Evolutionary conservation across 2,888 invertebrate genomes (phyloP), one percentile per base, ranked within the genome.

Genomic region (Phyllotreta striolata): DNA sequence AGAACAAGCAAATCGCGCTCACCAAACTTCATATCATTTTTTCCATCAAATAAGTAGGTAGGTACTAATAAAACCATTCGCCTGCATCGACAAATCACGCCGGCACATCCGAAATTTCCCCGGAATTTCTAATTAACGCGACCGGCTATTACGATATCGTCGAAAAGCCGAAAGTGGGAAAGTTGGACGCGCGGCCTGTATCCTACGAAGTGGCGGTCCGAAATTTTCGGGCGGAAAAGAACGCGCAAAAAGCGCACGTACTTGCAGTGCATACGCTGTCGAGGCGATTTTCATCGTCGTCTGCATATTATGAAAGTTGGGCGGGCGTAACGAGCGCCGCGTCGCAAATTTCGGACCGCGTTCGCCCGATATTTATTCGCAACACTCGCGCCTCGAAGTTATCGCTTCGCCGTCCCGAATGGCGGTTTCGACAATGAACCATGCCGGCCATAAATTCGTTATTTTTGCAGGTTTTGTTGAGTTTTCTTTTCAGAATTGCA

Each of bases 71-170:
- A 55, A 55, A n/a, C 8, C 37, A 8, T 43, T 55, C 24, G 24
- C 24, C 4, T 3, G 24, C 2, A 24, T 24, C 24, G 24, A 24
- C 24, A 24, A 24, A 24, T 24, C 24, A 24, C 24, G 24, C 2
- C 24, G n/a, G n/a, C n/a, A 55, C 8, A 24, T 41, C 34, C 14
- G 9, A 43, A 41, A 10, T 34, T 35, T 55, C 9, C 38, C 13
- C 44, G 14, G 39, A 47, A 14, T 57, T 57, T 39, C 39, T 38
- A 47, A 14, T 57, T 47, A 34, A 57, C 47, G 47, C 9, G 5
- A 4, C 49, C 55, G 40, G 37, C 38, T 55, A 55, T 64, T 59
- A 59, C 47, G 60, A 64, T 55, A 59, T 64, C 59, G 55, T 64
- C 60, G 60, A 12, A 47, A 12, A 14, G 41, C 56, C 14, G 9